Conservation (phyloP, 2,797 vertebrate species). For the Jordanella pulchra region DNA sequence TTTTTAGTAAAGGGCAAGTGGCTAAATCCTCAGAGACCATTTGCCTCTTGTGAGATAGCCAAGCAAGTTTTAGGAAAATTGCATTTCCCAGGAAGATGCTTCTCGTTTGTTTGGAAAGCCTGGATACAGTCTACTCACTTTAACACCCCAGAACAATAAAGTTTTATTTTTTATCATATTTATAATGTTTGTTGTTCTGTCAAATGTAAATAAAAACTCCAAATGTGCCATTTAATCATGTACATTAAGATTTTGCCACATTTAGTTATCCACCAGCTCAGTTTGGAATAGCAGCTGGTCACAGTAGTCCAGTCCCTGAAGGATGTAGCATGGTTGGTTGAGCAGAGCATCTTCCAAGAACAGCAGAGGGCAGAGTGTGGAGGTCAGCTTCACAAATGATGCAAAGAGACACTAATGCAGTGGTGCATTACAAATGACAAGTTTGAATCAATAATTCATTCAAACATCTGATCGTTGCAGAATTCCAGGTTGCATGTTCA, state of each 20-base stretch:
- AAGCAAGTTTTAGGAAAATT: neutral
- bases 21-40: conserved; percentile 20
- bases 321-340: conserved; percentile 46
- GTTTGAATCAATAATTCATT: conserved; percentile 69
- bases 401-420: conserved; percentile 56
- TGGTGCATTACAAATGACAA: conserved; percentile 62
- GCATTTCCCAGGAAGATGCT: too few species aligned
- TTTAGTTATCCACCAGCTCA: conserved; percentile 26
- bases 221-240: too few species aligned
- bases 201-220: neutral
- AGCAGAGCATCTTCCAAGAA: conserved; percentile 52
- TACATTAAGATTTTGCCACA: conserved; percentile 26
- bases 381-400: conserved; percentile 53
- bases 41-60: neutral
- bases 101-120: neutral
- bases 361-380: conserved; percentile 45
- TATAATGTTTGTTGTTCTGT: too few species aligned
- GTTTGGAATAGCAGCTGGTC: conserved; percentile 63
- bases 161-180: too few species aligned
- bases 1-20: conserved; percentile 45
- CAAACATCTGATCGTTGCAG: conserved; percentile 46
- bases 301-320: conserved; percentile 56
- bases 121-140: neutral
- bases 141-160: neutral
- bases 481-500: neutral